Evolutionary conservation across 2,888 invertebrate species (phyloP), one percentile per base, ranked within the genome.

Genomic region (Drosophila infuscata): DNA sequence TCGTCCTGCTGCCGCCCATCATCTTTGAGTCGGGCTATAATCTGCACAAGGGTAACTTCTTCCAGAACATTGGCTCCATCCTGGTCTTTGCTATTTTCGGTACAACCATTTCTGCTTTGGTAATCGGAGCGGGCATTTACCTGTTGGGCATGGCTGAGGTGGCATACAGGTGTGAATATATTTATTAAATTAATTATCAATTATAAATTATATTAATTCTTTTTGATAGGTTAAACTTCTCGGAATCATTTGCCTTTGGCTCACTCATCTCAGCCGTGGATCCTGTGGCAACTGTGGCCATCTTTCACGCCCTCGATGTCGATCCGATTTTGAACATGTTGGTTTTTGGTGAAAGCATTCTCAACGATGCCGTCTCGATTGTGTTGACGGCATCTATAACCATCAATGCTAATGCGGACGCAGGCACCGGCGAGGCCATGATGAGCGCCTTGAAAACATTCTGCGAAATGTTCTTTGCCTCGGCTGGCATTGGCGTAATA

Each of bases 11-110:
- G 61, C 99, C 99, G 12, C 99, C 99, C 1, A 99, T 99, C 65
- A 99, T 99, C 87, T 99, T 99, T 94, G 99, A 99, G 93, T 99
- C 99, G 4, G 99, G 99, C 4, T 99, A 99, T 92, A 99, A 99
- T 94, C 94, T 99, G 71, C 99, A 99, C 91, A 99, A 99, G 94
- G 99, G 99, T 78, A 97, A 97, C 91, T 97, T 97, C 91, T 97
- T 97, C 91, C 98, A 99, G 94, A 99, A 99, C 92, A 99, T 99
- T 92, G 99, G 99, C n/a, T 99, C 99, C 5, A 99, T 99, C 88
- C 94, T 99, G 91, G 96, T 99, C 0, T 99, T 99, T 95, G 99
- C 99, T 3, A 98, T 99, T 32, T 95, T 99, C 84, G 99, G 99
- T 0, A 99, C 99, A 25, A 96, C 97, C 5, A 98, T 99, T 90